phyloP scores from a whole-genome alignment of 2,113 vertebrate species.

The Oxygymnocypris stewartii region DNA sequence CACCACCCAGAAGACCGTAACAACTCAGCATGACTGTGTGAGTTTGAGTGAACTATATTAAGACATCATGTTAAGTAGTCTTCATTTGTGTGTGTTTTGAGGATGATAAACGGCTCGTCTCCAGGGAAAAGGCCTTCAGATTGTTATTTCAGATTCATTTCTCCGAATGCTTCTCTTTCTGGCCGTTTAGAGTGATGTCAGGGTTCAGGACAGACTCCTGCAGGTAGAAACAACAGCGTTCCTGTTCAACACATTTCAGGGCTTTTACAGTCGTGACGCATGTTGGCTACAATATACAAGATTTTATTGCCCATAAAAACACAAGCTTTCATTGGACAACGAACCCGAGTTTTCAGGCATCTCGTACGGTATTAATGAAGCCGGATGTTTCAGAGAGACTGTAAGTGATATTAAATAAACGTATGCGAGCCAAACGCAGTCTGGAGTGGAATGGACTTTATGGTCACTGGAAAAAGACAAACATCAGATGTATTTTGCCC shows the following conservation, averaged over 20 bases:
- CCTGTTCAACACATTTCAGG: neutral
- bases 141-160: neutral
- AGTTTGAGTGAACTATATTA: neutral
- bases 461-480: slow-evolving; percentile 8
- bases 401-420: slow-evolving; percentile 3
- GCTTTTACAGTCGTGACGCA: neutral
- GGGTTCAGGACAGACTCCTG: neutral
- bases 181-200: neutral
- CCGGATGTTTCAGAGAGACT: neutral
- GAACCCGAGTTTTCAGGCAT: neutral
- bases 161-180: neutral
- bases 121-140: neutral
- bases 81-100: neutral
- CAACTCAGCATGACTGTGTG: neutral
- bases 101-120: neutral
- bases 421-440: neutral
- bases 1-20: neutral
- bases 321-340: slow-evolving; percentile 24
- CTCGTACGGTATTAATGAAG: neutral
- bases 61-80: neutral
- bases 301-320: slow-evolving; percentile 5
- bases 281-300: neutral
- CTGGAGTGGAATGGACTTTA: neutral
- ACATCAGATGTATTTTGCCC: neutral
- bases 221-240: slow-evolving; percentile 17